phyloP scores from a whole-genome alignment of 2,888 invertebrate genomes.

The Drosophila hamatofila region DNA sequence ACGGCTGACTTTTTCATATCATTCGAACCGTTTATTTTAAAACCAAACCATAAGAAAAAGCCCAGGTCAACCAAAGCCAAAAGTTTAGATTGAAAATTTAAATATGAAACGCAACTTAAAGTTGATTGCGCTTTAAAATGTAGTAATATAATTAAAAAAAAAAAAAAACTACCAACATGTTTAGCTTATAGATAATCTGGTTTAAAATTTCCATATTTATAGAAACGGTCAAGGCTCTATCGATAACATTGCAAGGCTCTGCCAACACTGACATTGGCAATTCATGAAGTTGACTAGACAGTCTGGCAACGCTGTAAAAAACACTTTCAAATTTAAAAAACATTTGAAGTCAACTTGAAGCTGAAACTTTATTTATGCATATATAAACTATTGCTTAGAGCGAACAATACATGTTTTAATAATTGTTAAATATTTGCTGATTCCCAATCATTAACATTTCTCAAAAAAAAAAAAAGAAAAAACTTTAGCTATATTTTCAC shows the following conservation, averaged over 20 bases:
- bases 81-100: neutral
- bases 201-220: neutral
- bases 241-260: neutral
- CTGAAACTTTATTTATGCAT: conserved; percentile 8
- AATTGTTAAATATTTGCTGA: conserved; percentile 3
- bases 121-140: neutral
- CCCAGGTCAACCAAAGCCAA: neutral
- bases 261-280: neutral
- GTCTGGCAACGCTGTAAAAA: neutral
- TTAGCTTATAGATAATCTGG: neutral
- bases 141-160: neutral
- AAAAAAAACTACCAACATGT: too few relatives aligned
- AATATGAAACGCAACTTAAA: neutral
- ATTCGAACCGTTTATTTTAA: too few relatives aligned
- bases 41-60: too few relatives aligned
- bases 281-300: neutral
- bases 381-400: neutral
- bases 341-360: neutral
- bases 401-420: neutral
- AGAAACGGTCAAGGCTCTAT: neutral
- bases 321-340: neutral
- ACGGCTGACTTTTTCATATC: too few relatives aligned
- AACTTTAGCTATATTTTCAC: neutral
- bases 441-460: neutral
- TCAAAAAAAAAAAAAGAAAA: neutral